phyloP scores from a whole-genome alignment of 2,888 invertebrate species.

The Agelastica alni region DNA sequence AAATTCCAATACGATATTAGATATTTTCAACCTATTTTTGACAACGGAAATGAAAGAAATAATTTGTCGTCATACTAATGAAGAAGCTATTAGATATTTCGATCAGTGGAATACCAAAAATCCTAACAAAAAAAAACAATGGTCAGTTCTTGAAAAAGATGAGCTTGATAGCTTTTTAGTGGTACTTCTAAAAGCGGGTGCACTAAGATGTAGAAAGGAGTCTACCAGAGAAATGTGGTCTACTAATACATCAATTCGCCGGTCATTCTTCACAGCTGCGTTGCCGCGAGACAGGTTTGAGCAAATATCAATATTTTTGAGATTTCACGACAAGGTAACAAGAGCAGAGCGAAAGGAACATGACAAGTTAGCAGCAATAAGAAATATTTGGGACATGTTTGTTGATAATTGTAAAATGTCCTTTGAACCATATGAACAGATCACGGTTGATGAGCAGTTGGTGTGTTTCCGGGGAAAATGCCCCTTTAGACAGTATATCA shows the following conservation, averaged over 20 bases:
- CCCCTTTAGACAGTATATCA: slow-evolving; percentile 34
- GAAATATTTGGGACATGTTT: slow-evolving; percentile 22
- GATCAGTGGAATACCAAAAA: slow-evolving; percentile 16
- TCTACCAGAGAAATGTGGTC: slow-evolving; percentile 27
- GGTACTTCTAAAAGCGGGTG: slow-evolving; percentile 24
- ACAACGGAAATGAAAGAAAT: slow-evolving; percentile 18
- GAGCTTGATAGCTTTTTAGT: slow-evolving; percentile 19
- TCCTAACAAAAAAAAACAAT: slow-evolving; percentile 14
- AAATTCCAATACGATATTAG: slow-evolving; percentile 2
- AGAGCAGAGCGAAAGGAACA: slow-evolving; percentile 19
- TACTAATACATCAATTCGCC: slow-evolving; percentile 16
- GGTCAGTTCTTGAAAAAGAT: slow-evolving; percentile 6
- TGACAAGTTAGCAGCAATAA: slow-evolving; percentile 26
- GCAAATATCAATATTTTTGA: slow-evolving; percentile 13
- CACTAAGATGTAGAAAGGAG: slow-evolving; percentile 23
- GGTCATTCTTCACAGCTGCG: slow-evolving; percentile 12
- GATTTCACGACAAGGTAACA: slow-evolving; percentile 18
- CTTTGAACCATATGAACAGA: slow-evolving; percentile 28
- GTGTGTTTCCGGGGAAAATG: slow-evolving; percentile 31
- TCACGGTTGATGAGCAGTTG: slow-evolving; percentile 33
- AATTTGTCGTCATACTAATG: slow-evolving; percentile 15
- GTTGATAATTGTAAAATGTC: slow-evolving; percentile 20
- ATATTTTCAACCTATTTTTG: slow-evolving; percentile 17
- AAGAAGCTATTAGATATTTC: slow-evolving; percentile 16
- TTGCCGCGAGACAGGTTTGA: slow-evolving; percentile 12